Evolutionary conservation across 2,888 invertebrate species (phyloP).

Genomic region (Phalera bucephala): DNA sequence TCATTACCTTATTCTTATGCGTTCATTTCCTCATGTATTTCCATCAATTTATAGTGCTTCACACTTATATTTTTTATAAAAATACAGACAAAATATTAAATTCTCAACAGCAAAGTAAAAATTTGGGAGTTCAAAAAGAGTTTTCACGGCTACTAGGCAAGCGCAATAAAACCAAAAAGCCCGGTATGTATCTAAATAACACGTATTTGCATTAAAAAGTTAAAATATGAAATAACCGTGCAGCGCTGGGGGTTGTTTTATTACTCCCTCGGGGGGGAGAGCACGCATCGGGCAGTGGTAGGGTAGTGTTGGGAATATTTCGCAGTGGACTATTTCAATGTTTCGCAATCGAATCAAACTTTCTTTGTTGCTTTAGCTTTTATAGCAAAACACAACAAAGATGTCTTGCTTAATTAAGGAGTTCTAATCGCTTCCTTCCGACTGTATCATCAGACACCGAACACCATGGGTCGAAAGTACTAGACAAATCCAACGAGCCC

Average conservation of each 20-base stretch:
- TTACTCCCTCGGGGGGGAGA: slow-evolving; percentile 15
- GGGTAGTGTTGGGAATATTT: neutral
- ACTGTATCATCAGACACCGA: no score
- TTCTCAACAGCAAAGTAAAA: neutral
- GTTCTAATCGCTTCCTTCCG: no score
- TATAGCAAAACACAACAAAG: no score
- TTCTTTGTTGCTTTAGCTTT: neutral
- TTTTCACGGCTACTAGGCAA: neutral
- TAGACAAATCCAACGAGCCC: no score
- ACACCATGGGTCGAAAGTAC: no score
- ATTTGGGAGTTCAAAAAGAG: neutral
- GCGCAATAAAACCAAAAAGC: slow-evolving; percentile 1
- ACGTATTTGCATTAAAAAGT: slow-evolving; percentile 28
- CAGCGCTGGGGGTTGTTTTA: slow-evolving; percentile 19
- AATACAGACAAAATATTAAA: neutral
- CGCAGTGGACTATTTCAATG: neutral
- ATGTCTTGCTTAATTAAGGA: no score
- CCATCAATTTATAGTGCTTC: no score
- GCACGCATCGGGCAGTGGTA: slow-evolving; percentile 6
- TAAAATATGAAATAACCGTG: slow-evolving; percentile 25
- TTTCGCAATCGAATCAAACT: neutral
- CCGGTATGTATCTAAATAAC: slow-evolving; percentile 17
- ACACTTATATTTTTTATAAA: no score
- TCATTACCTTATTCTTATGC: no score
- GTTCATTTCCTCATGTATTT: no score